Evolutionary conservation across 2,888 invertebrate species (phyloP), one percentile per base, ranked within the genome.

Genomic region (Silvanus unidentatus): DNA sequence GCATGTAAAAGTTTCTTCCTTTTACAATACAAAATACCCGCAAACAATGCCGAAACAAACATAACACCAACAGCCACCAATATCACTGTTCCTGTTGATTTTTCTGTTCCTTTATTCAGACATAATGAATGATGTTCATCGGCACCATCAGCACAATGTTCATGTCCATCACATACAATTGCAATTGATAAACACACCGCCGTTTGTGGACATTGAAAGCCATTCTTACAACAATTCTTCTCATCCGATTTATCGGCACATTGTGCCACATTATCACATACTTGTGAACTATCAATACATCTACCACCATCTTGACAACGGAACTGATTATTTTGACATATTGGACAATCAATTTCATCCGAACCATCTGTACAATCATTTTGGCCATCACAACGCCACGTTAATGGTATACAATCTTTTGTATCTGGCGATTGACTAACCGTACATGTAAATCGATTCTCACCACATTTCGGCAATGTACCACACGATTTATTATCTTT

Each of bases 311-410:
- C 62, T 62, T 70, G 66, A 52, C 82, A 82, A 42, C 77, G 81
- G 55, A 88, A 89, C 66, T 88, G 77, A 70, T 81, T 71, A 39
- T 79, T 70, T 42, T 77, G 72, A 69, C 91, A 91, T n/a, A 79
- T 77, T 6, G 84, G 80, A 71, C 85, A 81, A 52, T 82, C 77
- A 44, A 83, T 73, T 72, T 88, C 89, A 69, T 93, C 93, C 9
- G 88, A 86, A 41, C 85, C 86, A 70, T 90, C 89, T 1, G 81
- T 77, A 68, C 92, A 93, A 69, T 93, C 92, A 42, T 77, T 76
- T 60, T 86, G 86, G 0, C 88, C 86, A 69, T 93, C 92, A 64
- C 88, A 88, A 16, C 80, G 74, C 86, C 86, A 87, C 0, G 77
- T 74, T 0, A 76, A 75, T 0, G 86, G 85, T 50, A 86, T 83